These are phyloP conservation scores for Microctenopoma stevenorrisi DNA, from an alignment of 2,797 vertebrate genomes.

Conservation along the genomic window DNA sequence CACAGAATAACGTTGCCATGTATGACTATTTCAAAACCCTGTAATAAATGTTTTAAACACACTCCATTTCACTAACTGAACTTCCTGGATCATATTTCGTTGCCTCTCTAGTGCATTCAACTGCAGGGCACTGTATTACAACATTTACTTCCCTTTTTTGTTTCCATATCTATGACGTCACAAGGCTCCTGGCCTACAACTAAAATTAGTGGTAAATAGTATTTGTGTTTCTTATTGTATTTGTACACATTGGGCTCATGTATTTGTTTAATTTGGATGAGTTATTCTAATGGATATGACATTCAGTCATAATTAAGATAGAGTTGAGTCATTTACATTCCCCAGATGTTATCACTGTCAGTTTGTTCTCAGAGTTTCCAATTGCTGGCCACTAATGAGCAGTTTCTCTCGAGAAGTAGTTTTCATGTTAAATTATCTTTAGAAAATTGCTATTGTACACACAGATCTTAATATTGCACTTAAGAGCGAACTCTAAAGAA, in stretches of 20 bases:
- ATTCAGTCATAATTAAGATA: slow-evolving; percentile 8
- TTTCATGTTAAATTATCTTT: slow-evolving; percentile 21
- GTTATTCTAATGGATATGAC: neutral
- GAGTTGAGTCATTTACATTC: neutral
- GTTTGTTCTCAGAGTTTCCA: neutral
- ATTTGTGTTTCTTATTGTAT: neutral
- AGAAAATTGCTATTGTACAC: slow-evolving; percentile 7
- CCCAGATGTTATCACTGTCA: neutral
- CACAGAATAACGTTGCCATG: too few species aligned
- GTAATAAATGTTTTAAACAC: too few species aligned
- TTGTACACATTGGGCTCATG: neutral
- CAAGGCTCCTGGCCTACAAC: neutral
- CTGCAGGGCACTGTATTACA: neutral
- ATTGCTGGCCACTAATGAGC: neutral
- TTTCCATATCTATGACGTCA: neutral
- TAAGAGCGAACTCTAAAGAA: slow-evolving; percentile 40
- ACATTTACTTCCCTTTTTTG: neutral
- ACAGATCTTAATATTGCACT: slow-evolving; percentile 31
- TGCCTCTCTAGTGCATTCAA: neutral
- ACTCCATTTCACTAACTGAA: neutral
- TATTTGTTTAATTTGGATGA: neutral
- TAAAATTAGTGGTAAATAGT: neutral
- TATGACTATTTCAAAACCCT: neutral
- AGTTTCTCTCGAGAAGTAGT: neutral
- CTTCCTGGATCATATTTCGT: neutral